A percentile compares a stretch with the other conserved stretches of the same genome.
phyloP scores from a whole-genome alignment of 2,113 vertebrate genomes.

The Anguilla rostrata region DNA sequence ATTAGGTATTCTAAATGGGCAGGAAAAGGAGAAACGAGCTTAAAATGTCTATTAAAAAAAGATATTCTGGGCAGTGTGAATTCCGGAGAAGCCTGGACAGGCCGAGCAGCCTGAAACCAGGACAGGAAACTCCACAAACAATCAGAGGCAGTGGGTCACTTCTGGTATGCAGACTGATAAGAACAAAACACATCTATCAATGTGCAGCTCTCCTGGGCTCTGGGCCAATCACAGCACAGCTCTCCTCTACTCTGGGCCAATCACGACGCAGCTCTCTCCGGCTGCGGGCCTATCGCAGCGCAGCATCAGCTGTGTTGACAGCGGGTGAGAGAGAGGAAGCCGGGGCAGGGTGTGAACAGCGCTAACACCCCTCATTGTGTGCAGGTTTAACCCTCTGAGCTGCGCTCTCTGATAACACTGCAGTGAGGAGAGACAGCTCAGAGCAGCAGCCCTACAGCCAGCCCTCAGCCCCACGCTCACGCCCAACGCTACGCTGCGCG shows the following conservation, averaged over 20 bases:
- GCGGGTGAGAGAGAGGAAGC: neutral
- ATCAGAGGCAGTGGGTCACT: constrained; percentile 6
- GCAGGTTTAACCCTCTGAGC: neutral
- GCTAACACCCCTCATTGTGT: neutral
- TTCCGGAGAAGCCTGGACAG: neutral
- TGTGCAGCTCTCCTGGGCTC: too few species aligned
- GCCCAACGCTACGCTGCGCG: too few species aligned
- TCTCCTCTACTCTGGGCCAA: neutral
- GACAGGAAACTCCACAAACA: neutral
- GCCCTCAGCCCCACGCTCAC: neutral
- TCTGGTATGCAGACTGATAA: neutral
- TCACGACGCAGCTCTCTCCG: neutral
- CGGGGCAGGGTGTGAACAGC: neutral
- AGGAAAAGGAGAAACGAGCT: too few species aligned
- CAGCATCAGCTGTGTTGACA: constrained; percentile 6
- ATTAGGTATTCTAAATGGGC: too few species aligned
- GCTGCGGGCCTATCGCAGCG: neutral
- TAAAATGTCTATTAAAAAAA: neutral
- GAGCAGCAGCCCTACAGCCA: too few species aligned
- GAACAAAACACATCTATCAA: too few species aligned
- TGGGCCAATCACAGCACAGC: too few species aligned
- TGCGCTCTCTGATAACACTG: neutral
- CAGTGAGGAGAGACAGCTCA: neutral
- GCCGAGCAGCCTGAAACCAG: neutral
- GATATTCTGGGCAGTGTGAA: neutral